Evolutionary conservation across 2,113 vertebrate species (phyloP).

Genomic region (Clupea harengus): DNA sequence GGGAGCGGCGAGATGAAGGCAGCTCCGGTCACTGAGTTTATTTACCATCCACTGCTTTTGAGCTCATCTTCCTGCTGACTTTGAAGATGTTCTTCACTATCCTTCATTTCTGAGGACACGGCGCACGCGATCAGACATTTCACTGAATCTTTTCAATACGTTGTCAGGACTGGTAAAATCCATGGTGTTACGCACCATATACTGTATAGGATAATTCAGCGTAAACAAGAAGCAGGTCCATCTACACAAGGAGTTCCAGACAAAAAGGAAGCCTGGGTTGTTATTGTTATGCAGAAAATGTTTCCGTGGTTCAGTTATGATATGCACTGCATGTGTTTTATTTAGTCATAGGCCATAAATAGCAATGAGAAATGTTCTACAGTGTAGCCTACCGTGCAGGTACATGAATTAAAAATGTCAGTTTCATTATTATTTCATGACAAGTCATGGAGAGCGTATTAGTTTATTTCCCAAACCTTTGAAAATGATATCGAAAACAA

Average conservation of each 20-base stretch:
- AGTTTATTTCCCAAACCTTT: background rate
- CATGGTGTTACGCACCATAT: background rate
- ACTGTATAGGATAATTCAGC: background rate
- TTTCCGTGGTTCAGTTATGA: background rate
- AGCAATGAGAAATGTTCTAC: conserved; percentile 24
- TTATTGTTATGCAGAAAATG: conserved; percentile 28
- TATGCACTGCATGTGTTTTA: conserved; percentile 21
- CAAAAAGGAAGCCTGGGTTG: background rate
- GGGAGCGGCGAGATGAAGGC: background rate
- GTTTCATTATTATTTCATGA: conserved; percentile 9
- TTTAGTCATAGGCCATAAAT: conserved; percentile 37
- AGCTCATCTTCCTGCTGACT: background rate
- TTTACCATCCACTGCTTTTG: background rate
- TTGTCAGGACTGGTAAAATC: background rate
- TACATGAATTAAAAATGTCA: conserved; percentile 27
- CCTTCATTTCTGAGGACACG: background rate
- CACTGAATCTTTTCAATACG: background rate
- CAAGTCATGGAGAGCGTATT: conserved; percentile 1
- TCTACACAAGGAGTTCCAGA: background rate
- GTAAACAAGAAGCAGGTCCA: background rate
- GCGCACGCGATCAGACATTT: background rate
- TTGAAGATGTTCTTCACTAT: background rate
- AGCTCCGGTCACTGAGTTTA: conserved; percentile 6
- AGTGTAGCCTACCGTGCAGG: conserved; percentile 9
- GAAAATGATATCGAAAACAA: background rate